Evolutionary conservation across 2,797 vertebrate genomes (phyloP).

Genomic region (Ibycter americanus): DNA sequence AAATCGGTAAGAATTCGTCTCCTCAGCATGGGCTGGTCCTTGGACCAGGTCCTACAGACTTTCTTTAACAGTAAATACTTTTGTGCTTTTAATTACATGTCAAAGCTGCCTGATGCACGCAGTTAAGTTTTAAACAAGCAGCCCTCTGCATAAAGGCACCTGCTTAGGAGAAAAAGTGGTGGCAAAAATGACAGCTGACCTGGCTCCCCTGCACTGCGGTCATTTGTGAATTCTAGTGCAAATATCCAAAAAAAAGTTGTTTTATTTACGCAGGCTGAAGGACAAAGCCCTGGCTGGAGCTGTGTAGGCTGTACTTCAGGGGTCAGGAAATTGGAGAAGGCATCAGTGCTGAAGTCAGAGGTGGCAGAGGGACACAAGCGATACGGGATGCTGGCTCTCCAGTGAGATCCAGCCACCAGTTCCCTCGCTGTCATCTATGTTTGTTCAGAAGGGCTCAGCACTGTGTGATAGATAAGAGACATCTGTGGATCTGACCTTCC

Average conservation of each 20-base stretch:
- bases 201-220: background rate
- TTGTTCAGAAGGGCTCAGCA: background rate
- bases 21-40: background rate
- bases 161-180: background rate
- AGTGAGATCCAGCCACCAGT: background rate
- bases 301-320: background rate
- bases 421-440: fast-evolving
- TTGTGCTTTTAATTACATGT: background rate
- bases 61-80: background rate
- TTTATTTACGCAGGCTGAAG: background rate
- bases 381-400: background rate
- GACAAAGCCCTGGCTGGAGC: background rate
- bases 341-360: background rate
- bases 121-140: background rate
- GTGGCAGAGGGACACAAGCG: background rate
- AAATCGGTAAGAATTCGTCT: background rate
- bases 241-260: background rate
- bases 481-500: fast-evolving
- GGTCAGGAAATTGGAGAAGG: background rate
- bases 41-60: background rate
- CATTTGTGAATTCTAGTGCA: background rate
- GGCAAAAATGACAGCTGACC: background rate
- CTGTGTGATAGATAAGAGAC: background rate
- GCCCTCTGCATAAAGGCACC: background rate
- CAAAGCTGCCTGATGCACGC: background rate